Evolutionary conservation across 2,888 invertebrate species (phyloP), one percentile per base, ranked within the genome.

Genomic region (Cheilosia scutellata): DNA sequence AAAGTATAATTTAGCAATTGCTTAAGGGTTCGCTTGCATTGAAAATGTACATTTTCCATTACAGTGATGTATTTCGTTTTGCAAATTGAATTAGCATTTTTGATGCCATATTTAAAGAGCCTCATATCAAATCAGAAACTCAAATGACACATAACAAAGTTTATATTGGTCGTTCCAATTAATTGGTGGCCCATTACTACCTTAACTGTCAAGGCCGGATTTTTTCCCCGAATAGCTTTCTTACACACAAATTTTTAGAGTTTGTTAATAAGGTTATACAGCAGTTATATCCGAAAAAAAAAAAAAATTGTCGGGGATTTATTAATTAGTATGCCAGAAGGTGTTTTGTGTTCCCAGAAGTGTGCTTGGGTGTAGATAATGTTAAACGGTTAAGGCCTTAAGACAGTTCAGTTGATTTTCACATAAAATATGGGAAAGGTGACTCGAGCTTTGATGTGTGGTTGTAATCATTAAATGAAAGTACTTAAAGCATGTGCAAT

Each of bases 131-230:
- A 77, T 37, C 13, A 53, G 31, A 33, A 47, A 31, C 51, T 20
- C 44, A 53, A 44, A 74, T 74, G 63, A 44, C 53, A 71, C 70
- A 71, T 47, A 55, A n/a, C 20, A 60, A 68, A 37, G 37, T 74
- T 65, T 65, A 63, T 57, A 74, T 47, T 55, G 63, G 63, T 71
- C 70, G 75, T 65, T 75, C 65, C 75, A 66, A 75, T 75, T 75
- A 58, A 47, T 75, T 75, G 75, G 78, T 78, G 55, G 62, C 62
- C 78, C 78, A 78, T 78, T 78, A 78, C 78, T 40, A 31, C 78
- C 78, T 63, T 71, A 71, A 63, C 57, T 62, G 78, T 71, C 70
- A 71, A 63, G 55, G 78, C 70, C 51, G 44, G 27, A 44, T 27
- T 68, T 42, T 31, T 11, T 58, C 40, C 11, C 4, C 40, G 37